Evolutionary conservation across 1,140 invertebrate genomes (phyloP).

Genomic region (Drosophila ananassae): DNA sequence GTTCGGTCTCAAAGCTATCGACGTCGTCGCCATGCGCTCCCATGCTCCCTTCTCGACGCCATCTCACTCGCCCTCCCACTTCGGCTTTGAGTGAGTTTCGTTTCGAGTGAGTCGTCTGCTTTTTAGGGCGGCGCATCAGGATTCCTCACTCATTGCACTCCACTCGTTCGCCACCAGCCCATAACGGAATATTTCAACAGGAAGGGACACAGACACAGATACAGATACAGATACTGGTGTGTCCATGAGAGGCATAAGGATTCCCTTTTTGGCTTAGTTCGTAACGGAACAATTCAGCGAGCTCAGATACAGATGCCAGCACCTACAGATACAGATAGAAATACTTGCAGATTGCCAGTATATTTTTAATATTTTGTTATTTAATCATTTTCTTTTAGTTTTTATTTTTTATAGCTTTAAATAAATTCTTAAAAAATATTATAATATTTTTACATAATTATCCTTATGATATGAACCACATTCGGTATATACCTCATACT

Average conservation of each 20-base stretch:
- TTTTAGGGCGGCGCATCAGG: slow-evolving; percentile 71
- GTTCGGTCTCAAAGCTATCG: slow-evolving; percentile 43
- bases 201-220: slow-evolving; percentile 1
- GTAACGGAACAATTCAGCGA: slow-evolving; percentile 10
- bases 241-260: slow-evolving; percentile 2
- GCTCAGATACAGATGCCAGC: not conserved
- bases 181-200: slow-evolving; percentile 33
- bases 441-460: no score
- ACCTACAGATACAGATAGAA: slow-evolving; percentile 2
- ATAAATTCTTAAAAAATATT: no score
- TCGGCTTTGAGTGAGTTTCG: slow-evolving; percentile 37
- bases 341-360: not conserved
- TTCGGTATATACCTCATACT: no score
- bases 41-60: slow-evolving; percentile 7
- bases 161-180: slow-evolving; percentile 1
- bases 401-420: no score
- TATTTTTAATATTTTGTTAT: not conserved
- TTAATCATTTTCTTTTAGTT: not conserved
- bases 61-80: slow-evolving; percentile 18
- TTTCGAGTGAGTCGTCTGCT: slow-evolving; percentile 2
- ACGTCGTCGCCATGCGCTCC: slow-evolving; percentile 42
- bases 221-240: not conserved
- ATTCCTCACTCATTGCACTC: slow-evolving; percentile 22
- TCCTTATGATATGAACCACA: no score
- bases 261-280: slow-evolving; percentile 3